Conservation (phyloP, 2,113 vertebrate genomes). For the Silurus asotus region DNA sequence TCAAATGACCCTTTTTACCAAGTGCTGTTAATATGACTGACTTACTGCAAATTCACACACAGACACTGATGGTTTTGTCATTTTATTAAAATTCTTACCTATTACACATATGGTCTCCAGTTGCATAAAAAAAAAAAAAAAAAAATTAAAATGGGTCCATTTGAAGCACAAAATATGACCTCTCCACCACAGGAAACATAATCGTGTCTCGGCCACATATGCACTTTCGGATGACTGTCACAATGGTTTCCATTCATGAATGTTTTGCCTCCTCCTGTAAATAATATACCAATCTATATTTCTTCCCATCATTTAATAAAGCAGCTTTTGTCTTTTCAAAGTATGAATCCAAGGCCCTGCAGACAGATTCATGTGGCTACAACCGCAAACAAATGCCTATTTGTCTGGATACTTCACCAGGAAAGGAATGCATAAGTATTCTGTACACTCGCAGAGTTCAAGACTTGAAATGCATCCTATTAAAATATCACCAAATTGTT, state of each 20-base stretch:
- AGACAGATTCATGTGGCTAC: slow-evolving; percentile 50
- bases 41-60: slow-evolving; percentile 10
- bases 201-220: slow-evolving; percentile 41
- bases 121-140: background rate
- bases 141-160: background rate
- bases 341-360: slow-evolving; percentile 43
- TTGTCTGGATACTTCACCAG: slow-evolving; percentile 39
- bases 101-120: slow-evolving; percentile 28
- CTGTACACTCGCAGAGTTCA: slow-evolving; percentile 28
- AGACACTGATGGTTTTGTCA: slow-evolving; percentile 6
- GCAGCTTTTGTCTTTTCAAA: slow-evolving; percentile 50
- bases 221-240: slow-evolving; percentile 37
- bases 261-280: slow-evolving; percentile 49
- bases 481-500: slow-evolving; percentile 30
- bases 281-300: slow-evolving; percentile 52
- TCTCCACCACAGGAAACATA: slow-evolving; percentile 43
- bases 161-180: slow-evolving; percentile 33
- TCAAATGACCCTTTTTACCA: background rate
- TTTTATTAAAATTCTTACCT: slow-evolving; percentile 26
- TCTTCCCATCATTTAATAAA: slow-evolving; percentile 47
- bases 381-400: slow-evolving; percentile 48
- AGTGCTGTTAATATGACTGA: slow-evolving; percentile 16
- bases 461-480: slow-evolving; percentile 26
- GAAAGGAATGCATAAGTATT: slow-evolving; percentile 35
- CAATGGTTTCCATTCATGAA: slow-evolving; percentile 53